Percentiles rank a stretch among this genome's conserved stretches.
phyloP scores from a whole-genome alignment of 1,140 invertebrate species.

The Phymorhynchus buccinoides region DNA sequence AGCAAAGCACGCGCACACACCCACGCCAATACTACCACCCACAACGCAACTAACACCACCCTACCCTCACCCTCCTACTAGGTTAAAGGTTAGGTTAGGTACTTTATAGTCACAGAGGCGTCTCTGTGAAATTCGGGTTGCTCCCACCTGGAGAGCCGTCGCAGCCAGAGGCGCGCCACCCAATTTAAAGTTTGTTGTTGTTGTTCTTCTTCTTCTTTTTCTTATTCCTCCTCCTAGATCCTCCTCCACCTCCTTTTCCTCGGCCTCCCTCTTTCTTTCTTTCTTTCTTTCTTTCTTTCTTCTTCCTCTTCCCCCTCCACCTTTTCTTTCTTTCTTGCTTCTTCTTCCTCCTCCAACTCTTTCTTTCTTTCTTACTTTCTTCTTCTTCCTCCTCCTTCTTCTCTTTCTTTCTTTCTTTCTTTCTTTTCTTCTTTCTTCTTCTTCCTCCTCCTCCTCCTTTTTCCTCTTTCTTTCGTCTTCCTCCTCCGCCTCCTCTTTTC shows the following conservation, averaged over 20 bases:
- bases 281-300: not conserved
- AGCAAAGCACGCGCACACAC: no score
- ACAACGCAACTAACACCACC: no score
- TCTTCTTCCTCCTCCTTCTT: not conserved
- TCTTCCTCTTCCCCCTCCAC: slow-evolving; percentile 24
- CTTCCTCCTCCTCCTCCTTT: not conserved
- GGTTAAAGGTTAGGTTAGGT: no score
- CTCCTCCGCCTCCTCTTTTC: not conserved
- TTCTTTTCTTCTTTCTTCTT: not conserved
- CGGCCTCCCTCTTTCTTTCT: not conserved
- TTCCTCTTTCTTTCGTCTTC: slow-evolving; percentile 2
- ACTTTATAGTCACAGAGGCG: no score
- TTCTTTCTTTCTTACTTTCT: not conserved
- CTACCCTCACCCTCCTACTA: no score
- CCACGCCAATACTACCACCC: no score
- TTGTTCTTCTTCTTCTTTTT: no score
- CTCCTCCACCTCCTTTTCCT: not conserved
- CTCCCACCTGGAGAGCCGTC: no score
- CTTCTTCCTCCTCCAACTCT: slow-evolving; percentile 30
- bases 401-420: not conserved
- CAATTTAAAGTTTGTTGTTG: no score
- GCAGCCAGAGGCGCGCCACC: no score
- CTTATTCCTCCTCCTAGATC: not conserved
- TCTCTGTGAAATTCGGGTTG: no score
- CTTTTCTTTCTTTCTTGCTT: slow-evolving; percentile 43